Evolutionary conservation across 2,888 invertebrate genomes (phyloP), one percentile per base, ranked within the genome.

Genomic region (Acanthosepion esculentum): DNA sequence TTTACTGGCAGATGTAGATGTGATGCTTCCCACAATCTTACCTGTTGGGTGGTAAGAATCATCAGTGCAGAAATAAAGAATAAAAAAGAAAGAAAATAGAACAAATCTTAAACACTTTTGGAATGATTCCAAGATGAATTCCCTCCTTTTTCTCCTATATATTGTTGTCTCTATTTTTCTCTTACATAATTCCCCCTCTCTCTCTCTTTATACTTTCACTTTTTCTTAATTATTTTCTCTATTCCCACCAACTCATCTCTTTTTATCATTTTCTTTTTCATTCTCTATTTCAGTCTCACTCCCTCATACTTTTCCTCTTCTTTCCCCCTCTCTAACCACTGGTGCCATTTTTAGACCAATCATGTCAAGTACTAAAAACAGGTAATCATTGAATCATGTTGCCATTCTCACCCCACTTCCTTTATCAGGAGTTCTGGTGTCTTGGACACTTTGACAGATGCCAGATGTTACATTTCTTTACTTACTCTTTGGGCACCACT

Each of bases 371-470:
- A 78, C 33, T 15, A n/a, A 78, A 78, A 78, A 78, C 33, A 33
- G 33, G n/a, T n/a, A 33, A n/a, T 78, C 78, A 78, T 78, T 78
- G 78, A 78, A 78, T n/a, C 33, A n/a, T 78, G n/a, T 33, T 78
- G n/a, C n/a, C n/a, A 33, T 78, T 12, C 33, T 33, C n/a, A 12
- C n/a, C 78, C n/a, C 78, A 78, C 5, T n/a, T n/a, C 78, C 78
- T n/a, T 33, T 33, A n/a, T 78, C n/a, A 15, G 78, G 12, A n/a
- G 78, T 78, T 78, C n/a, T 78, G 4, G 12, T 78, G 78, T 78
- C n/a, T 78, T 78, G 78, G 78, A 78, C 78, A 78, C 78, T 33
- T 78, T 78, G 78, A 78, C 78, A 78, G n/a, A 78, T 78, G 78
- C 78, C 78, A 78, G 78, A 78, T 78, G 78, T 78, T 78, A 78